Percentiles rank a stretch among this genome's conserved stretches.
Evolutionary conservation across 2,888 invertebrate genomes (phyloP).

Genomic region (Sarcophaga subvicina): DNA sequence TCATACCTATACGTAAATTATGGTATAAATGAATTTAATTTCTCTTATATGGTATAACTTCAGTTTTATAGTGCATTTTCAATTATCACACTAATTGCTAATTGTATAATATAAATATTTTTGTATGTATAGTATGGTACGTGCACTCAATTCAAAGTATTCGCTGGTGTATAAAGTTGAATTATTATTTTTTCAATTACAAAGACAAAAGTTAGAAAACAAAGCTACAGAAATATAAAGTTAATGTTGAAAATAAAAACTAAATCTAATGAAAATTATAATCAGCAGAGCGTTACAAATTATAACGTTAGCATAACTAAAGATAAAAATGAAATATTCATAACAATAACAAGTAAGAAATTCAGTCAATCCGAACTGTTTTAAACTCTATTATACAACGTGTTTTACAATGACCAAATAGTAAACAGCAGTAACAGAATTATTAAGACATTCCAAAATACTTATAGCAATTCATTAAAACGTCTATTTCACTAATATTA

Average conservation of each 20-base stretch:
- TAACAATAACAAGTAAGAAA: constrained; percentile 16
- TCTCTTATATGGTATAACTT: too few relatives aligned
- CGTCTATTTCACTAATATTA: too few relatives aligned
- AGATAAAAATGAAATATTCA: constrained; percentile 22
- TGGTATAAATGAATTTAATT: too few relatives aligned
- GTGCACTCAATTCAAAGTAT: too few relatives aligned
- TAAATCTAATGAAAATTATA: constrained; percentile 56
- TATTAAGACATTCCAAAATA: not conserved
- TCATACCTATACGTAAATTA: too few relatives aligned
- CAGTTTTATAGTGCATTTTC: too few relatives aligned
- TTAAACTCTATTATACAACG: not conserved
- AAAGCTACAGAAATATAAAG: not conserved
- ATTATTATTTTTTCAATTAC: not conserved
- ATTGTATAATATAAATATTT: too few relatives aligned
- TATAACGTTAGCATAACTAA: constrained; percentile 49
- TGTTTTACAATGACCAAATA: constrained; percentile 24
- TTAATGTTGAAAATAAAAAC: constrained; percentile 14
- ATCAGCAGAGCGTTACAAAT: constrained; percentile 66
- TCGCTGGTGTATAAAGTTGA: too few relatives aligned
- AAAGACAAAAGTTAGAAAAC: constrained; percentile 36
- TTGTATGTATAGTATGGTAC: too few relatives aligned
- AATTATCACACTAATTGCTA: too few relatives aligned
- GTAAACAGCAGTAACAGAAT: not conserved
- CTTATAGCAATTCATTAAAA: too few relatives aligned
- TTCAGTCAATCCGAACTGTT: not conserved